Evolutionary conservation across 2,113 vertebrate species (phyloP), one percentile per base, ranked within the genome.

Genomic region (Anser brachyrhynchus): DNA sequence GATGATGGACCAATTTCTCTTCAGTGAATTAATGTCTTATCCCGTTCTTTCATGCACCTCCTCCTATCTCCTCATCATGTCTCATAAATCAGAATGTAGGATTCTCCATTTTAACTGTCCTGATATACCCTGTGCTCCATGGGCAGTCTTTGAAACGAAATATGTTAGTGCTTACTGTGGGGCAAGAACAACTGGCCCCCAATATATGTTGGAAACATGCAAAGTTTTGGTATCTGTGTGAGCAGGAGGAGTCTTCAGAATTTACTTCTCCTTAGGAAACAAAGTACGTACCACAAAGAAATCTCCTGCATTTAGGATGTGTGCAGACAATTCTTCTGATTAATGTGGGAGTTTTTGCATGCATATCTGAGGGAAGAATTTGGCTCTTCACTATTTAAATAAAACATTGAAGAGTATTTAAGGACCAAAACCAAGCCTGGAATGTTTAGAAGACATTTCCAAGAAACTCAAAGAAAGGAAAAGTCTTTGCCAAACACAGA

Each of bases 371-470:
- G 78, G 81, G 71, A 85, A 94, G 67, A 96, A 92, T 59, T 95
- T 96, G 93, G 92, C 92, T 89, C 64, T 93, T 91, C 10, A 1
- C 25, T 71, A 25, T 92, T 93, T 89, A 97, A 96, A 91, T 95
- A 95, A 95, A 96, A 92, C 28, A 51, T 7, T 87, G 84, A 87
- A 76, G 81, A 79, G 23, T 85, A 94, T 95, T 91, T 94, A 87
- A 93, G 71, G 81, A 93, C 78, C 20, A 91, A 97, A 94, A 95
- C 64, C 81, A 80, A 94, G 25, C 18, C 89, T 92, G 91, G 95
- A 97, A 95, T 96, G 71, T 96, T 95, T 96, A 94, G 74, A 91
- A 96, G 67, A 77, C 64, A 67, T 96, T 96, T 96, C 96, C 91
- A 94, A 95, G 71, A 96, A 94, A 58, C 33, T 84, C 62, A 61